Evolutionary conservation across 2,888 invertebrate species (phyloP).

Genomic region (Augochlorella aurata): DNA sequence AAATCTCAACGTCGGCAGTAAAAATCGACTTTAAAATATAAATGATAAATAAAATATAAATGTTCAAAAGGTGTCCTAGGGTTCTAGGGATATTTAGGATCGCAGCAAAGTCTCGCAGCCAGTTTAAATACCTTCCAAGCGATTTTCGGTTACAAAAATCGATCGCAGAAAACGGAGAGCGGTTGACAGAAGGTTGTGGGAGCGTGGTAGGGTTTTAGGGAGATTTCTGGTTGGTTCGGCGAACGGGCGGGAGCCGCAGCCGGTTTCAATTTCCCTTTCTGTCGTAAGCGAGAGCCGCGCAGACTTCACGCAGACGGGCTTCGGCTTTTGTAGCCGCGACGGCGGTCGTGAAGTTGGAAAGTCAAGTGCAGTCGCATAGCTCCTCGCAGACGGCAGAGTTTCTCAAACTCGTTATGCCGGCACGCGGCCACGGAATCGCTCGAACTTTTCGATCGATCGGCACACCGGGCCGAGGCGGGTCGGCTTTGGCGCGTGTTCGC

Average conservation of each 20-base stretch:
- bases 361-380: constrained; percentile 68
- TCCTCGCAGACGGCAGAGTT: constrained; percentile 68
- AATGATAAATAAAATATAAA: no score
- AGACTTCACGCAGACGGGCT: constrained; percentile 56
- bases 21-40: no score
- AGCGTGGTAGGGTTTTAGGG: neutral
- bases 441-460: constrained; percentile 63
- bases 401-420: constrained; percentile 62
- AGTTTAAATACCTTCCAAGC: no score
- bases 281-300: constrained; percentile 43
- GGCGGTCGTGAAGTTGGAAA: constrained; percentile 67
- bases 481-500: neutral
- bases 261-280: constrained; percentile 56
- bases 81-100: neutral
- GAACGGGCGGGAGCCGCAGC: neutral
- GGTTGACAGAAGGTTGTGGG: no score
- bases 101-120: no score
- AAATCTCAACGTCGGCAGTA: no score
- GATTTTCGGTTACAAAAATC: no score
- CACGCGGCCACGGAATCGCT: constrained; percentile 33
- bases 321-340: constrained; percentile 56
- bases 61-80: no score
- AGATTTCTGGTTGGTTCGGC: neutral
- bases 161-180: neutral
- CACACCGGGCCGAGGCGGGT: neutral